A percentile compares a stretch with the other conserved stretches of the same genome.
phyloP scores from a whole-genome alignment of 2,888 invertebrate species.

The Drepana falcataria region DNA sequence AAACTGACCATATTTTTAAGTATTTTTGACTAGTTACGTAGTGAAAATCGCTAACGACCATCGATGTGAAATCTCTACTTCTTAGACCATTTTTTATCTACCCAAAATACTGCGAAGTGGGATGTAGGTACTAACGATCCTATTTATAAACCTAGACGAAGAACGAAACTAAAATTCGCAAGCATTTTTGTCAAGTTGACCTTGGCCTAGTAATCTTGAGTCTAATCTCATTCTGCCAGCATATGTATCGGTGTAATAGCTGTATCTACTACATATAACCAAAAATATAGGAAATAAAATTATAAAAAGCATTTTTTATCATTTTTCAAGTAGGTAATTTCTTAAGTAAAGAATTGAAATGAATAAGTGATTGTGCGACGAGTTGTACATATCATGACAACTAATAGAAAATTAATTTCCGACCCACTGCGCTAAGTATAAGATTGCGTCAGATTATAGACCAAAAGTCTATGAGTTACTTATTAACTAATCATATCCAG shows the following conservation, averaged over 20 bases:
- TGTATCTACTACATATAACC: neutral
- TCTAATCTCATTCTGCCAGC: neutral
- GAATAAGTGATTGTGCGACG: neutral
- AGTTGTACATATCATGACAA: too few species aligned
- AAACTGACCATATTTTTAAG: too few species aligned
- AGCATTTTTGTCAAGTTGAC: neutral
- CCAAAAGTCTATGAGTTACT: too few species aligned
- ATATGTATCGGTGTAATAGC: neutral
- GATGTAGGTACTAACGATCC: neutral
- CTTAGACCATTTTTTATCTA: neutral
- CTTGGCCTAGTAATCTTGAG: conserved; percentile 1
- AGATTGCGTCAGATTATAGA: neutral
- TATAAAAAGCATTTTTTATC: too few species aligned
- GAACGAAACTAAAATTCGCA: neutral
- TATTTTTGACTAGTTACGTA: too few species aligned
- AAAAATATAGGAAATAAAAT: too few species aligned
- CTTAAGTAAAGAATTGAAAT: too few species aligned
- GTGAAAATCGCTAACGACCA: too few species aligned
- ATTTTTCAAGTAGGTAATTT: too few species aligned
- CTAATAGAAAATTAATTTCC: neutral
- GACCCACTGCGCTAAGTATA: neutral
- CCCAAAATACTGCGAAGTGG: neutral
- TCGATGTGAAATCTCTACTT: neutral
- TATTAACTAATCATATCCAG: neutral
- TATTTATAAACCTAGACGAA: neutral